Evolutionary conservation across 2,888 invertebrate genomes (phyloP).

Genomic region (Apamea anceps): DNA sequence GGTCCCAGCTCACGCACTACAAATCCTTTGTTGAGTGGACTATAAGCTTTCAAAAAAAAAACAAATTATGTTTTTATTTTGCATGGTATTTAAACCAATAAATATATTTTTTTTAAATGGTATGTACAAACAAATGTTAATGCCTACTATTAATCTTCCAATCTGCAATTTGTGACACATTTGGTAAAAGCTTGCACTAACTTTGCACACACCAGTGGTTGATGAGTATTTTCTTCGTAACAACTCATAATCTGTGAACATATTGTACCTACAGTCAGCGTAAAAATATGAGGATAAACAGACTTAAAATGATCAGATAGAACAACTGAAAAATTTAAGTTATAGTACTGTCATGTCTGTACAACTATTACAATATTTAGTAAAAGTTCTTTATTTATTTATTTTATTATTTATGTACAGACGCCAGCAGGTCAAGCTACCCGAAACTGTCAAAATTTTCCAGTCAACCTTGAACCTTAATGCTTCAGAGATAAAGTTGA

Average conservation of each 20-base stretch:
- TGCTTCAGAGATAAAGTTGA: too few species aligned
- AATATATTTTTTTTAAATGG: not conserved
- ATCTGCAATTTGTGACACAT: conserved; percentile 80
- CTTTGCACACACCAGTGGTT: conserved; percentile 82
- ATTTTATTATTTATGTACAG: too few species aligned
- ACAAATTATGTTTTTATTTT: not conserved
- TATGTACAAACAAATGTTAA: not conserved
- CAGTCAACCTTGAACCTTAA: too few species aligned
- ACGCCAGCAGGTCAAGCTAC: too few species aligned
- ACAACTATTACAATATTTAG: not conserved
- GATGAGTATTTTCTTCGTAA: conserved; percentile 85
- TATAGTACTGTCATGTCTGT: too few species aligned
- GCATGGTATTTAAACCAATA: not conserved
- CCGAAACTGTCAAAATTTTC: too few species aligned
- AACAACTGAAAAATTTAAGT: not conserved
- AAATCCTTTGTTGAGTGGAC: too few species aligned
- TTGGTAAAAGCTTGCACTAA: conserved; percentile 84
- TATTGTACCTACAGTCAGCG: not conserved
- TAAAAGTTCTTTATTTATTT: not conserved
- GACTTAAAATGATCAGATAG: not conserved
- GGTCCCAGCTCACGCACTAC: too few species aligned
- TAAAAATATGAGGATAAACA: not conserved
- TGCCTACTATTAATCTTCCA: conserved; percentile 70
- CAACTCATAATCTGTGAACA: conserved; percentile 83
- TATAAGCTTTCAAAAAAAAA: not conserved